phyloP scores from a whole-genome alignment of 2,888 invertebrate genomes.

The Eubasilissa splendida region DNA sequence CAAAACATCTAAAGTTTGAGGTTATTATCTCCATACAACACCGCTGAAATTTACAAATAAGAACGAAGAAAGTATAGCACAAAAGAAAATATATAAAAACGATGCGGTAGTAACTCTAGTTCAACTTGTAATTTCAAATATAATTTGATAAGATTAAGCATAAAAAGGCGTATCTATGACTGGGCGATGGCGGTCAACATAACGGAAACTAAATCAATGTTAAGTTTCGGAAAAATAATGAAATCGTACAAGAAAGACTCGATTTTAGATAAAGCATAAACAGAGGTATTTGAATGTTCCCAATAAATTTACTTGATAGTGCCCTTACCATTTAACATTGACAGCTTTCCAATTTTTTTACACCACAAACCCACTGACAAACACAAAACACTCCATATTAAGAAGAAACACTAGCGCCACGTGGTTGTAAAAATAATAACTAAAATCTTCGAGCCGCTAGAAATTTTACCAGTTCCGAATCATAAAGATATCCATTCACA shows the following conservation, averaged over 20 bases:
- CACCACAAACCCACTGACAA: conserved; percentile 68
- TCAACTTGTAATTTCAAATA: conserved; percentile 22
- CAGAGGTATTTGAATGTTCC: conserved; percentile 5
- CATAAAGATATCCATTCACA: too few species aligned
- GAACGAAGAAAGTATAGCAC: not conserved
- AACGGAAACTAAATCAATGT: conserved; percentile 62
- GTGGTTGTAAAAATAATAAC: conserved; percentile 61
- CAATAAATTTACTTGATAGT: conserved; percentile 49
- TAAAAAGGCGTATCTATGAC: conserved; percentile 57
- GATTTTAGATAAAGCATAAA: conserved; percentile 10
- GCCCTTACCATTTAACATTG: conserved; percentile 71
- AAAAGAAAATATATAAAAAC: not conserved
- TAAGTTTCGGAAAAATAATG: conserved; percentile 24
- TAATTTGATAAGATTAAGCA: conserved; percentile 38
- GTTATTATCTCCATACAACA: conserved; percentile 41
- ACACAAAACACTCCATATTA: conserved; percentile 59
- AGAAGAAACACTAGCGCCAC: conserved; percentile 64
- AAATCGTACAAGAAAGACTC: conserved; percentile 2
- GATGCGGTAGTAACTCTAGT: not conserved
- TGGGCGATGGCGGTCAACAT: conserved; percentile 72
- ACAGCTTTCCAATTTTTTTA: conserved; percentile 64
- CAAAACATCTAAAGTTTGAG: conserved; percentile 36
- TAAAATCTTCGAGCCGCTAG: conserved; percentile 8
- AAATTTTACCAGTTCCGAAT: not conserved
- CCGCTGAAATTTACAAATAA: conserved; percentile 17